A percentile compares a stretch with the other conserved stretches of the same genome.
These are phyloP conservation scores for Peribatodes rhomboidaria DNA, from an alignment of 2,888 invertebrate genomes.

Conservation along the genomic window DNA sequence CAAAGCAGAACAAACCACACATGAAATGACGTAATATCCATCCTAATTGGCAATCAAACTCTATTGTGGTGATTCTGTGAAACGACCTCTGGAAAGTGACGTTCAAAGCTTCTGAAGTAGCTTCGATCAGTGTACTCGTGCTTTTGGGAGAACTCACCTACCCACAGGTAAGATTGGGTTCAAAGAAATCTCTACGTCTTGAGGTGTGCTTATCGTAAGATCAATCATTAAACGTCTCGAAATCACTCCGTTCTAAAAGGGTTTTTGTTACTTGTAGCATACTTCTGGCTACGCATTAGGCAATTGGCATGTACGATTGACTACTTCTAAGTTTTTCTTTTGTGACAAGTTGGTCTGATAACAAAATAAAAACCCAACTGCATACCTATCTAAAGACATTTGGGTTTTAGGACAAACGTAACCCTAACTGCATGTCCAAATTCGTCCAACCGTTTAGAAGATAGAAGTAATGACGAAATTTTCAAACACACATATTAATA, in stretches of 20 bases:
- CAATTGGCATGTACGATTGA: too few species aligned
- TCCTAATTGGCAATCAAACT: slow-evolving; percentile 35
- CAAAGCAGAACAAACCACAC: slow-evolving; percentile 27
- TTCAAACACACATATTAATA: too few species aligned
- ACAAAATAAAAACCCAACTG: too few species aligned
- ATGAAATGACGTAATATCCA: slow-evolving; percentile 21
- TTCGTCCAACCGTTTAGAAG: too few species aligned
- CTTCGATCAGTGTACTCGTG: slow-evolving; percentile 3
- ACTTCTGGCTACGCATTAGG: too few species aligned
- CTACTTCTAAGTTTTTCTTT: too few species aligned
- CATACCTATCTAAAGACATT: too few species aligned
- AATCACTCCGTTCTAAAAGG: background rate
- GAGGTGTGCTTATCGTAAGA: slow-evolving; percentile 1
- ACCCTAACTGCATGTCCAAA: too few species aligned
- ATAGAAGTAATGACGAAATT: too few species aligned
- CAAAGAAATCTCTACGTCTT: slow-evolving; percentile 4
- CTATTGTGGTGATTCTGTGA: slow-evolving; percentile 31
- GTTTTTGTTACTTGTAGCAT: background rate
- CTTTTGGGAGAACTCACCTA: background rate
- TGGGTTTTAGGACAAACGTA: too few species aligned
- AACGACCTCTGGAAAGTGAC: slow-evolving; percentile 24
- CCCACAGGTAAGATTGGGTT: background rate
- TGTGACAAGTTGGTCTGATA: too few species aligned
- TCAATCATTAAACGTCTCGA: background rate
- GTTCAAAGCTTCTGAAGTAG: slow-evolving; percentile 17